Conservation (phyloP, 2,888 invertebrate species). For the Troglohyphantes excavatus region DNA sequence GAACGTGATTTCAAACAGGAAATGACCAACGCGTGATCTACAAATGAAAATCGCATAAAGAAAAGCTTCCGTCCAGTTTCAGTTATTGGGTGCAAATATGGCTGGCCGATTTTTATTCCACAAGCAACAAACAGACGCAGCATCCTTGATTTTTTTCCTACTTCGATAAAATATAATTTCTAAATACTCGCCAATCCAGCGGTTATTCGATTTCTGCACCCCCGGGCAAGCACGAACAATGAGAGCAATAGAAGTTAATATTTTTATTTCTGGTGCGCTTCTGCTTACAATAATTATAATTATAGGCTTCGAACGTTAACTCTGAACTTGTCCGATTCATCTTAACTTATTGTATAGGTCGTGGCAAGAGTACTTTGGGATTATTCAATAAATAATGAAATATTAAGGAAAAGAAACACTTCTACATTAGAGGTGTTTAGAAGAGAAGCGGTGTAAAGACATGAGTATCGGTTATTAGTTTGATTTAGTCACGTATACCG, state of each 20-base stretch:
- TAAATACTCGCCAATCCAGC: conserved; percentile 31
- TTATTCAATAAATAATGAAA: conserved; percentile 58
- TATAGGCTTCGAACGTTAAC: conserved; percentile 57
- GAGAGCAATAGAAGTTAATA: conserved; percentile 49
- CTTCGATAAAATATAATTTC: conserved; percentile 47
- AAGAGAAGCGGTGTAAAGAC: too few species aligned
- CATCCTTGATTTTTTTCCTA: conserved; percentile 9
- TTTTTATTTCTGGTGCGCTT: conserved; percentile 23
- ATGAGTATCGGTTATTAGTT: too few species aligned
- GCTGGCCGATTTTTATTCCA: conserved; percentile 17
- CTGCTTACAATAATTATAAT: conserved; percentile 58
- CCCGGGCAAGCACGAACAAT: conserved; percentile 47
- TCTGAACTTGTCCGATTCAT: conserved; percentile 55
- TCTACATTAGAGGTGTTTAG: too few species aligned
- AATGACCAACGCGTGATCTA: conserved; percentile 36
- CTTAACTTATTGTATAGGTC: conserved; percentile 9
- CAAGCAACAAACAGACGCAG: not conserved
- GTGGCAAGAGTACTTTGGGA: conserved; percentile 8
- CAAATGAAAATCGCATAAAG: conserved; percentile 8
- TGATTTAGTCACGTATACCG: too few species aligned
- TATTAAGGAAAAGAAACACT: conserved; percentile 1
- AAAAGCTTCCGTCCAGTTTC: not conserved
- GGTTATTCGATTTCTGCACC: conserved; percentile 31
- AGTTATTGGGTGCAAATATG: conserved; percentile 35
- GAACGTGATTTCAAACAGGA: conserved; percentile 35